Percentiles rank a stretch among this genome's conserved stretches.
phyloP scores from a whole-genome alignment of 2,113 vertebrate species.

The Muntiacus muntjak region DNA sequence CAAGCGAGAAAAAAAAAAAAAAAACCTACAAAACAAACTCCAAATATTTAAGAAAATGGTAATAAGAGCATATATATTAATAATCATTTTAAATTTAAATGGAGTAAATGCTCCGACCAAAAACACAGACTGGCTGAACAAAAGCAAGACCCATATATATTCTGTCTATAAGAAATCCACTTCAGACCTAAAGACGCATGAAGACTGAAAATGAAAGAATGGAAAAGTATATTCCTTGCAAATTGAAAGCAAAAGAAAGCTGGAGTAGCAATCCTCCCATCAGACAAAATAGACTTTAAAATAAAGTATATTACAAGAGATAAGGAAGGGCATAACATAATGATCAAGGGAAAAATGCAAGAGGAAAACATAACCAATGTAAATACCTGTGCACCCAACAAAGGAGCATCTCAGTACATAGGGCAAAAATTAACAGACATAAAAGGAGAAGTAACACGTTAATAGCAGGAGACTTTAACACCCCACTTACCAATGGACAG shows the following conservation, averaged over 20 bases:
- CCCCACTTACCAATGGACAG: neutral
- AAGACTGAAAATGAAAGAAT: neutral
- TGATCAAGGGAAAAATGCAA: neutral
- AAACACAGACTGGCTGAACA: neutral
- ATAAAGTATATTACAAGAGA: neutral
- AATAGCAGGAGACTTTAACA: neutral
- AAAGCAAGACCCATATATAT: neutral
- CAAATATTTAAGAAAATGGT: neutral
- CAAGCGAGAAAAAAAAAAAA: neutral
- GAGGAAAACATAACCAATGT: neutral
- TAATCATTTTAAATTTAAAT: neutral
- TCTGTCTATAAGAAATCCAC: neutral
- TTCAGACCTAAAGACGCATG: neutral
- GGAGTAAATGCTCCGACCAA: fast-evolving
- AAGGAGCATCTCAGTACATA: neutral
- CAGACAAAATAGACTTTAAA: neutral
- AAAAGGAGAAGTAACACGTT: neutral
- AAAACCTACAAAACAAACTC: neutral
- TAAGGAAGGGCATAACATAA: neutral
- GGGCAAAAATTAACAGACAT: neutral
- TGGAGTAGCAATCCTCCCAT: neutral
- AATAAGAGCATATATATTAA: neutral
- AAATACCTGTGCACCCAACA: neutral
- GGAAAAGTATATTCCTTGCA: neutral
- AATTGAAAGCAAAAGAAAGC: neutral